Base-by-base conservation (phyloP, 2,888 invertebrate species). In the Nysson spinosus region DNA sequence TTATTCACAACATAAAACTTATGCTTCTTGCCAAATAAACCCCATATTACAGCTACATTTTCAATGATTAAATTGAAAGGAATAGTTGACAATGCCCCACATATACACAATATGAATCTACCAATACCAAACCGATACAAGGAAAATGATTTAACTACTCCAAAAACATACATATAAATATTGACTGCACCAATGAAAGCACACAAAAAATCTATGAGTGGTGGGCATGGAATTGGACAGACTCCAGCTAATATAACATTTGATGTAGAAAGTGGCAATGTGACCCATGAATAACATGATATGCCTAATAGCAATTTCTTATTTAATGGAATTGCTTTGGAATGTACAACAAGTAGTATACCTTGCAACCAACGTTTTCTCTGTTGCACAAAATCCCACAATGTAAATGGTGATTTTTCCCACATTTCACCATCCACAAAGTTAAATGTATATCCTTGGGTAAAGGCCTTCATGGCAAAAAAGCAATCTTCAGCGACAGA, bases 351-450 rank as follows among this genome's bases (percentile, higher is more conserved):
- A 65, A 96, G 89, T 16, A 95, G 90, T 78, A 96, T 96, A 83
- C 96, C 96, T 89, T 96, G 95, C 50, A 98, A 91, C 98, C 98
- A 98, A 50, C 98, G 91, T 86, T 98, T 98, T 58, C 98, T 91
- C 85, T 98, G 98, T 87, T 98, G 97, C 75, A 98, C 91, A 82
- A 98, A 97, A 87, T 98, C 98, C 92, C 94, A 93, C 24, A 98
- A 88, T 1, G 96, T 96, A 87, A 98, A 98, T 2, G 98, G 98
- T 4, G 96, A 96, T 85, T 98, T 98, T 86, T 98, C 98, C 94
- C 97, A 97, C 98, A 98, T 98, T 89, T 98, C 98, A 43, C 98
- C 98, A 87, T 98, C 98, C 72, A 98, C 93, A 88, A 98, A 98
- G 86, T 96, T 95, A 87, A 98, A 98, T 14, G 94, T 91, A 86